Evolutionary conservation across 2,888 invertebrate genomes (phyloP).

Genomic region (Erannis defoliaria): DNA sequence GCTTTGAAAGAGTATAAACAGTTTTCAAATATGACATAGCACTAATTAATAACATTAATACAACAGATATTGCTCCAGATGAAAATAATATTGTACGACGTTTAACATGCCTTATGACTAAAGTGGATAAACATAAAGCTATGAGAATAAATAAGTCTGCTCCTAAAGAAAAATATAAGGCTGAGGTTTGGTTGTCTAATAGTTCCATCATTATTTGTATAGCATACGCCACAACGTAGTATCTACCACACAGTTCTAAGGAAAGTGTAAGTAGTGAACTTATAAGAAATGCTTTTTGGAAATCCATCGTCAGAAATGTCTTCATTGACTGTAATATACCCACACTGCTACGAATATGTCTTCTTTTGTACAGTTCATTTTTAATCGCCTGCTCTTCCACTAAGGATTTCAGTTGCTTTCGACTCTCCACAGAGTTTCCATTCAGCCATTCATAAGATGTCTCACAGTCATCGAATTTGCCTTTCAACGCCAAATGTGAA

Average conservation of each 20-base stretch:
- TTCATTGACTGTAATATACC: constrained; percentile 30
- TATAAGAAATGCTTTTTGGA: constrained; percentile 53
- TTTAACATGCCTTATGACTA: constrained; percentile 49
- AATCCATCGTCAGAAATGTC: constrained; percentile 50
- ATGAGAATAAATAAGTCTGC: constrained; percentile 53
- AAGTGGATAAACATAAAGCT: constrained; percentile 50
- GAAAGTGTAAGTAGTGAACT: constrained; percentile 49
- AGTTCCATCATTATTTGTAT: constrained; percentile 57
- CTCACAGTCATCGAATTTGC: constrained; percentile 56
- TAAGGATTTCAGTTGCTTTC: constrained; percentile 53
- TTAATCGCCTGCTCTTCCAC: constrained; percentile 40
- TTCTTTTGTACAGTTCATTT: not conserved
- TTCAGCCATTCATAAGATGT: constrained; percentile 55
- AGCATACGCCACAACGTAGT: constrained; percentile 56
- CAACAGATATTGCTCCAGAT: constrained; percentile 47
- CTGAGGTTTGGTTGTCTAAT: constrained; percentile 50
- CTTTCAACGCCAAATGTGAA: constrained; percentile 57
- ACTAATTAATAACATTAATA: constrained; percentile 54
- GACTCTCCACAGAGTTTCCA: constrained; percentile 47
- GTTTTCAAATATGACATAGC: constrained; percentile 48
- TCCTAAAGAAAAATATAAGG: constrained; percentile 56
- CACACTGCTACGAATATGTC: constrained; percentile 4
- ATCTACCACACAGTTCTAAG: constrained; percentile 57
- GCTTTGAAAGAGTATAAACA: constrained; percentile 27
- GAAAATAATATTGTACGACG: constrained; percentile 55